These are phyloP conservation scores for Paralvinella palmiformis DNA, from an alignment of 1,140 invertebrate genomes.

Conservation along the genomic window DNA sequence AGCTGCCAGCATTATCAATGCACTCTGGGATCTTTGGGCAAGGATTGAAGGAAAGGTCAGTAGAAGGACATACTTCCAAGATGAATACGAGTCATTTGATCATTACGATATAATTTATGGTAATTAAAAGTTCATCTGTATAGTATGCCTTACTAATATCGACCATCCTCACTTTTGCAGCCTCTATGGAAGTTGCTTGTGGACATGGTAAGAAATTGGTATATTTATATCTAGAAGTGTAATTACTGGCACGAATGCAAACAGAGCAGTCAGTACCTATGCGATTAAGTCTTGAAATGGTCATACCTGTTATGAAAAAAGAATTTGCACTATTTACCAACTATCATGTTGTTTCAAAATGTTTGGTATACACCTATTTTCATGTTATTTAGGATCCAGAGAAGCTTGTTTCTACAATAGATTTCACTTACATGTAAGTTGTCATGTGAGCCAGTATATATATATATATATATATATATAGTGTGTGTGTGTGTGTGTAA, in stretches of 20 bases:
- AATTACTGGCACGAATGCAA: neutral
- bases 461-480: neutral
- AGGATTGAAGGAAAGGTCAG: conserved; percentile 65
- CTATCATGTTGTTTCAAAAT: no score
- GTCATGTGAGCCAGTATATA: neutral
- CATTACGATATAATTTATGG: neutral
- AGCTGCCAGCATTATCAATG: conserved; percentile 79
- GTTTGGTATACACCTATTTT: neutral
- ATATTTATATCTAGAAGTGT: neutral
- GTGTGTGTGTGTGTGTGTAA: neutral
- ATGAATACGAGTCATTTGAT: neutral
- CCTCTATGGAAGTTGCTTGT: conserved; percentile 78
- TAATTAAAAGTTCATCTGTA: neutral
- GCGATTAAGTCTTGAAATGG: neutral
- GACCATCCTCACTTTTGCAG: conserved; percentile 27
- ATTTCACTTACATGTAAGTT: conserved; percentile 75
- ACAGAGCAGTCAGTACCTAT: neutral
- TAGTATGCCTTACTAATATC: neutral
- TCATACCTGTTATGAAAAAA: neutral
- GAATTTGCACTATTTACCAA: neutral
- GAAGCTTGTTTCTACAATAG: conserved; percentile 72
- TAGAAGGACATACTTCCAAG: neutral
- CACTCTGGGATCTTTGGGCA: conserved; percentile 87
- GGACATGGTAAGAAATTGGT: conserved; percentile 58
- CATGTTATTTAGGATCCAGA: conserved; percentile 60